Evolutionary conservation across 2,797 vertebrate genomes (phyloP), one percentile per base, ranked within the genome.

Genomic region (Danionella dracula): DNA sequence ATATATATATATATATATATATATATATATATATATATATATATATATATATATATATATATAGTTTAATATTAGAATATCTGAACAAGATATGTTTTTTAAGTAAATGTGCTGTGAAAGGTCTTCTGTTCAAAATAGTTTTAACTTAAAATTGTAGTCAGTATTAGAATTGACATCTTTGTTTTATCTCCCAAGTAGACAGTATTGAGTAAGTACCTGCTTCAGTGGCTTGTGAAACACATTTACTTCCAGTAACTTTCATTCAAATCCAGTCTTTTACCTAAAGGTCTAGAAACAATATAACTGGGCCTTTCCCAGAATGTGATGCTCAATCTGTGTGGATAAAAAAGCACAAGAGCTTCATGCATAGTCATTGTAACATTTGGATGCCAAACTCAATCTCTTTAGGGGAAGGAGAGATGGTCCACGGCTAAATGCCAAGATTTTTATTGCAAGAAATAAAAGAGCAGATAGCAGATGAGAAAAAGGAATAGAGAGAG

Each of bases 401-500:
- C 81, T 85, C 66, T 85, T 65, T 71, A 68, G 42, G 56, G 29
- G 40, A 13, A n/a, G 71, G 70, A 70, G 78, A 82, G 76, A 84
- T 78, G 78, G 69, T 71, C 83, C 85, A 85, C 80, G 77, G 77
- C 72, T 81, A 87, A 90, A 92, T 88, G 81, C 76, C 87, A 80
- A 80, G 85, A 87, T 90, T 87, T n/a, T 82, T 84, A 86, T 88
- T 80, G 87, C 82, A 81, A 83, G 75, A 76, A 68, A 79, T 67
- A 81, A 74, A 82, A 81, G 82, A 81, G 73, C 82, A 86, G 71
- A 81, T 79, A 83, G 79, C 74, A 50, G 88, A 81, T n/a, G n/a
- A n/a, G n/a, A 83, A 83, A 82, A 82, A 29, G 45, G 1, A 16
- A 42, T 51, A 63, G 69, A 71, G 66, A 61, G 23, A 68, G 59